Percentiles rank a stretch among this genome's conserved stretches.
phyloP scores from a whole-genome alignment of 1,140 invertebrate genomes.

The Scylla paramamosain region DNA sequence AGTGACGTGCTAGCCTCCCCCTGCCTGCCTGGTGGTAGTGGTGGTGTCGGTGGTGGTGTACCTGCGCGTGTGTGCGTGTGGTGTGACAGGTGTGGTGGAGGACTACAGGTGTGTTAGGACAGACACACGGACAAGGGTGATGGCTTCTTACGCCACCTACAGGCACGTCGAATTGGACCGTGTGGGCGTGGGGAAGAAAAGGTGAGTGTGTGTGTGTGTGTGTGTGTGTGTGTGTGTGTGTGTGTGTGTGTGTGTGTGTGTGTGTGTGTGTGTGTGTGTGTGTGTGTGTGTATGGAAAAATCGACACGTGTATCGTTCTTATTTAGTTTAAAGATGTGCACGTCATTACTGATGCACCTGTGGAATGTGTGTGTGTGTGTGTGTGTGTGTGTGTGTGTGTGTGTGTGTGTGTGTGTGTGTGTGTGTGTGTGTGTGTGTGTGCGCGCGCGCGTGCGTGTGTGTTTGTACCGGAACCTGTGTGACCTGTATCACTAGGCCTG shows the following conservation, averaged over 20 bases:
- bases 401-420: not conserved
- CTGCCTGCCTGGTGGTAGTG: not conserved
- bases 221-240: no score
- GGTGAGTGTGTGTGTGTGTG: constrained; percentile 44
- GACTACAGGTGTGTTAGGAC: constrained; percentile 13
- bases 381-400: constrained; percentile 5
- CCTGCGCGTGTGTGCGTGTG: not conserved
- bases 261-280: no score
- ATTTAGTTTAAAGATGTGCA: no score
- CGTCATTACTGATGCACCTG: no score
- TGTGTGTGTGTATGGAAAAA: no score
- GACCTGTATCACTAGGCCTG: not conserved
- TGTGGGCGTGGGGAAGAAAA: constrained; percentile 66
- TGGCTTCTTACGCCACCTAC: constrained; percentile 65
- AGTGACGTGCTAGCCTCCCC: not conserved
- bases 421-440: not conserved
- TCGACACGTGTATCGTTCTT: no score
- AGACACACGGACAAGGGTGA: not conserved
- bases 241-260: no score
- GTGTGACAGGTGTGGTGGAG: constrained; percentile 26
- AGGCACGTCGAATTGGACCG: constrained; percentile 68
- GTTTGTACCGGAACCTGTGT: not conserved
- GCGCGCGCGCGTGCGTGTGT: not conserved
- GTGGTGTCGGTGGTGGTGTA: not conserved
- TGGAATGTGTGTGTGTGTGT: no score